These are phyloP conservation scores for Pluvialis apricaria DNA, from an alignment of 2,113 vertebrate species.

Conservation along the genomic window DNA sequence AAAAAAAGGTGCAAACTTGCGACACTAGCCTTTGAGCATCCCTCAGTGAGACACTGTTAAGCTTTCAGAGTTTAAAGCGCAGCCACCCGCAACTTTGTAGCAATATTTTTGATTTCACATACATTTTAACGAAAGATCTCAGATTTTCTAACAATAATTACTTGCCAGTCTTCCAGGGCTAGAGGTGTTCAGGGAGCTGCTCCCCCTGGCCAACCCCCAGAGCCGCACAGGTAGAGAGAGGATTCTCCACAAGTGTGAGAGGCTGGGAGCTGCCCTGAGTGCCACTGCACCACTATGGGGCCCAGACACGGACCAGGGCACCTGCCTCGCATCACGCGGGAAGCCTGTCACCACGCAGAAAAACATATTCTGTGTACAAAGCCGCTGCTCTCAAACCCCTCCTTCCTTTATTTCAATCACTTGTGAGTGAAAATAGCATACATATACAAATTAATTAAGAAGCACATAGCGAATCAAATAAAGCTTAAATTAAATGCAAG, in stretches of 20 bases:
- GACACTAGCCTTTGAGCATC: background rate
- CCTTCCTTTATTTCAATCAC: background rate
- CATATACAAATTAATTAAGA: background rate
- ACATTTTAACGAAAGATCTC: background rate
- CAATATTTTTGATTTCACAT: background rate
- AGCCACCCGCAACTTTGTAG: background rate
- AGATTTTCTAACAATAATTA: background rate
- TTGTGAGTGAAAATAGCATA: background rate
- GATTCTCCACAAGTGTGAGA: fast-evolving
- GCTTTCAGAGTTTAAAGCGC: background rate
- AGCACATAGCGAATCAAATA: background rate
- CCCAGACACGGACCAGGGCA: fast-evolving
- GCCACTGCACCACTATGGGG: background rate
- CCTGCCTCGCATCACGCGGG: background rate
- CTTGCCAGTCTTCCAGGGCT: background rate
- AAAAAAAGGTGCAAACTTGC: background rate
- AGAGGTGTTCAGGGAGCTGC: background rate
- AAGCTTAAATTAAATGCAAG: background rate
- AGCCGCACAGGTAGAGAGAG: fast-evolving
- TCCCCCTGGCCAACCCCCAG: fast-evolving
- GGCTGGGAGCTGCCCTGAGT: background rate
- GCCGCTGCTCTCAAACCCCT: background rate
- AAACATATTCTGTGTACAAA: background rate
- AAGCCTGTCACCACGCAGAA: background rate
- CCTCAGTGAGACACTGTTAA: background rate